A percentile compares a stretch with the other conserved stretches of the same genome.
These are phyloP conservation scores for Macheiramphus alcinus DNA, from an alignment of 2,113 vertebrate genomes.

Conservation along the genomic window DNA sequence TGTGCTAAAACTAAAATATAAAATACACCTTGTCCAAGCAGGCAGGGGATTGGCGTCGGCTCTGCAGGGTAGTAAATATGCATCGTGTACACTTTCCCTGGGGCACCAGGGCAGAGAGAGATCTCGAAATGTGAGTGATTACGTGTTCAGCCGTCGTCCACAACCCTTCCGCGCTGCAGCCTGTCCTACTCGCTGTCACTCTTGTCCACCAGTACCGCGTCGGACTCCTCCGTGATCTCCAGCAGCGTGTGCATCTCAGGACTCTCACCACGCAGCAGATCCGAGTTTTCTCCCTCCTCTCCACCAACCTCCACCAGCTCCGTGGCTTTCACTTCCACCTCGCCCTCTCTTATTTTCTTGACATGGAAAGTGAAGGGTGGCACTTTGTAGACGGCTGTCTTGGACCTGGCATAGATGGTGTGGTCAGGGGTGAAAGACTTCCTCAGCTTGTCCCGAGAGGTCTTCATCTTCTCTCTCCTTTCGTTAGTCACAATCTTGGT, in stretches of 20 bases:
- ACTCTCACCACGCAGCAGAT: slow-evolving; percentile 85
- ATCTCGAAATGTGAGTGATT: slow-evolving; percentile 31
- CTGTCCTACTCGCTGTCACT: slow-evolving; percentile 78
- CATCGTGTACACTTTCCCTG: neutral
- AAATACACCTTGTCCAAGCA: slow-evolving; percentile 48
- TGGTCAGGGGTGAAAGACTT: slow-evolving; percentile 94
- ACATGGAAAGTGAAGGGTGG: slow-evolving; percentile 97
- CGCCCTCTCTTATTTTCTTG: slow-evolving; percentile 94
- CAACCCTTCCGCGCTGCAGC: neutral
- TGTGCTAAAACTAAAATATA: slow-evolving; percentile 61
- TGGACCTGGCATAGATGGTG: slow-evolving; percentile 85
- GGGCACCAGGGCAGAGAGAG: slow-evolving; percentile 38
- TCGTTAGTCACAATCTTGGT: slow-evolving; percentile 89
- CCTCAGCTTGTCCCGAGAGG: slow-evolving; percentile 89
- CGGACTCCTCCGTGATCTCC: slow-evolving; percentile 87
- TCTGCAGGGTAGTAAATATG: slow-evolving; percentile 6
- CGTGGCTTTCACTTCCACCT: slow-evolving; percentile 84
- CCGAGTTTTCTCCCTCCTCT: slow-evolving; percentile 77
- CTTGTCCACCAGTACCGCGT: slow-evolving; percentile 84
- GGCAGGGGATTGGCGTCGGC: neutral
- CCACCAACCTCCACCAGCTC: slow-evolving; percentile 87
- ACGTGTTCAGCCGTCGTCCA: neutral
- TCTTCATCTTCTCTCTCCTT: slow-evolving; percentile 89
- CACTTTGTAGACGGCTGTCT: slow-evolving; percentile 92
- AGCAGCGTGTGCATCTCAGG: slow-evolving; percentile 84